Base-by-base conservation (phyloP, 2,113 vertebrate species). In the Cnemophilus loriae region DNA sequence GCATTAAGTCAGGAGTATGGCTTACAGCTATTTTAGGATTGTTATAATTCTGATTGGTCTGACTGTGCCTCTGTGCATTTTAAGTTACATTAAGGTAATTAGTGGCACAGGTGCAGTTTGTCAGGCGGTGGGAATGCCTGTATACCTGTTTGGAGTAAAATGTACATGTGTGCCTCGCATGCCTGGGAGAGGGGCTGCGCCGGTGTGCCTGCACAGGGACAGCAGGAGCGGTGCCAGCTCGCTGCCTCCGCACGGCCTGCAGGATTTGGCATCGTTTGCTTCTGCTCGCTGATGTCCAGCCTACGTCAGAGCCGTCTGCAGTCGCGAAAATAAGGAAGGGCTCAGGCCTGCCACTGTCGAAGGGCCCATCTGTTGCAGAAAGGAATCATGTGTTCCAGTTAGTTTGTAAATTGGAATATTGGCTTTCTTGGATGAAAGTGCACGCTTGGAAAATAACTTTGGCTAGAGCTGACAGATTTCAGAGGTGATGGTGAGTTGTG, bases 151-250 rank as follows among this genome's bases (percentile, higher is more conserved):
- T 4, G 37, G 52, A 65, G 39, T 50, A 3, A 56, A 57, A 33
- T 42, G 18, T 0, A 1, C 2, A 0, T 9, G 55, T n/a, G 18
- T 3, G 10, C 52, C 30, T 55, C 0, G 10, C 91, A 53, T 68
- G 69, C 39, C 42, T 33, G 71, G 33, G 50, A 78, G 77, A 30
- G 55, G 33, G 50, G 18, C 63, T 33, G 52, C 20, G 14, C 15
- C 0, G 2, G 19, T 10, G 27, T 33, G 35, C 5, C 13, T 27
- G 61, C 56, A 5, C 2, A 11, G 81, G 60, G 64, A 13, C 53
- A 33, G 42, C 13, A 24, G 52, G 55, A 53, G 39, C 69, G 3
- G 32, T 18, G 75, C 33, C 65, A 61, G 55, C 63, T 57, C 22
- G 13, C 71, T 57, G 55, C 30, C 46, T 83, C 8, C 0, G 19